A percentile compares a stretch with the other conserved stretches of the same genome.
These are phyloP conservation scores for Oreotrochilus melanogaster DNA, from an alignment of 2,113 vertebrate species.

Conservation along the genomic window DNA sequence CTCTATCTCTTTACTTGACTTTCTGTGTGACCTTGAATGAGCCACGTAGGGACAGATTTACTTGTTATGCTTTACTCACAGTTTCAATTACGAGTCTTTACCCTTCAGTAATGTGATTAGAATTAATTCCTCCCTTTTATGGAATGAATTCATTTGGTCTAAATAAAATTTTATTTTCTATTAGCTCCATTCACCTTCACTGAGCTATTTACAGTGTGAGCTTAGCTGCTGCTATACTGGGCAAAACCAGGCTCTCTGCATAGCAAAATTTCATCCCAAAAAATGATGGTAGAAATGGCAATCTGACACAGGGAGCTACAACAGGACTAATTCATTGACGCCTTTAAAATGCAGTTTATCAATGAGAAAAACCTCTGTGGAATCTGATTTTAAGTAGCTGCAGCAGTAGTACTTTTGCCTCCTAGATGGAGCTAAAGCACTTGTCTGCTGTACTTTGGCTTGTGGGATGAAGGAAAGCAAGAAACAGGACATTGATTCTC, in stretches of 20 bases:
- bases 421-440: constrained; percentile 69
- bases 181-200: neutral
- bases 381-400: neutral
- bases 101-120: neutral
- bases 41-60: neutral
- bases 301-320: neutral
- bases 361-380: neutral
- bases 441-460: neutral
- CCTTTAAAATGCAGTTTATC: neutral
- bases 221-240: neutral
- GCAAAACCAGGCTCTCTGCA: neutral
- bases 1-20: neutral
- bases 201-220: neutral
- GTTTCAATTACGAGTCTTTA: neutral
- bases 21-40: neutral
- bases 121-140: neutral
- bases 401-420: constrained; percentile 41
- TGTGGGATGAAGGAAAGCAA: neutral
- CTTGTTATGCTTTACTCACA: neutral
- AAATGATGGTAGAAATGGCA: neutral
- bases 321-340: neutral
- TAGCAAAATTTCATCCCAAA: neutral
- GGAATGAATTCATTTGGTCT: neutral
- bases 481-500: neutral
- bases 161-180: neutral